Evolutionary conservation across 2,888 invertebrate species (phyloP).

Genomic region (Acrobasis suavella): DNA sequence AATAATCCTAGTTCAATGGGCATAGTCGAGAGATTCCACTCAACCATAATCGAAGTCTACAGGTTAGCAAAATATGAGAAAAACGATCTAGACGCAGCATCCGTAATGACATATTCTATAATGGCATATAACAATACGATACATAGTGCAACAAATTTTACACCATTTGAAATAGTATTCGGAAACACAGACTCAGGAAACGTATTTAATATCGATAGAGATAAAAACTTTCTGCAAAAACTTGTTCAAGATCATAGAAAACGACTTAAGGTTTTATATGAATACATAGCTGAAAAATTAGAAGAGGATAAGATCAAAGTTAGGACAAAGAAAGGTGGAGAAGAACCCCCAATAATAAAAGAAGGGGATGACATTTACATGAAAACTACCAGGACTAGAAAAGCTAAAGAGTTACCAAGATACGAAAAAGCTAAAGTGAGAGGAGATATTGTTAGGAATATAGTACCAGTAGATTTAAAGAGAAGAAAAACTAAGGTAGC

Average conservation of each 20-base stretch:
- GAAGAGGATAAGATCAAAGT: too few species aligned
- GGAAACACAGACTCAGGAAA: too few species aligned
- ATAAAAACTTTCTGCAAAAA: too few species aligned
- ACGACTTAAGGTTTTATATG: too few species aligned
- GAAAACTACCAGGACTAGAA: slow-evolving; percentile 32
- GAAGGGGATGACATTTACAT: slow-evolving; percentile 31
- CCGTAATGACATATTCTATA: slow-evolving; percentile 23
- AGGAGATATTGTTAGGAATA: slow-evolving; percentile 25
- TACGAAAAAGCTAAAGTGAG: slow-evolving; percentile 33
- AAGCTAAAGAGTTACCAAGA: slow-evolving; percentile 33
- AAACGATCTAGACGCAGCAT: slow-evolving; percentile 9
- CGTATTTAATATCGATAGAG: too few species aligned
- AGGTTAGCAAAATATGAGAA: slow-evolving; percentile 22
- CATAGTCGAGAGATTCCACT: slow-evolving; percentile 24
- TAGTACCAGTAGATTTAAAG: slow-evolving; percentile 20
- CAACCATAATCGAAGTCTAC: slow-evolving; percentile 24
- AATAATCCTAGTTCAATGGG: slow-evolving; percentile 25
- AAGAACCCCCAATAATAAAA: slow-evolving; percentile 25
- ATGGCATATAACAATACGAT: slow-evolving; percentile 23
- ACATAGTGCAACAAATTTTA: too few species aligned
- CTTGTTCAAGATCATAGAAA: slow-evolving; percentile 23
- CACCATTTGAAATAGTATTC: too few species aligned
- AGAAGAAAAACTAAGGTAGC: slow-evolving; percentile 18
- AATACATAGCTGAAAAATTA: too few species aligned
- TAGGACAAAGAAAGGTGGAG: slow-evolving; percentile 30